Evolutionary conservation across 2,888 invertebrate species (phyloP).

Genomic region (Rhopalosiphum nymphaeae): DNA sequence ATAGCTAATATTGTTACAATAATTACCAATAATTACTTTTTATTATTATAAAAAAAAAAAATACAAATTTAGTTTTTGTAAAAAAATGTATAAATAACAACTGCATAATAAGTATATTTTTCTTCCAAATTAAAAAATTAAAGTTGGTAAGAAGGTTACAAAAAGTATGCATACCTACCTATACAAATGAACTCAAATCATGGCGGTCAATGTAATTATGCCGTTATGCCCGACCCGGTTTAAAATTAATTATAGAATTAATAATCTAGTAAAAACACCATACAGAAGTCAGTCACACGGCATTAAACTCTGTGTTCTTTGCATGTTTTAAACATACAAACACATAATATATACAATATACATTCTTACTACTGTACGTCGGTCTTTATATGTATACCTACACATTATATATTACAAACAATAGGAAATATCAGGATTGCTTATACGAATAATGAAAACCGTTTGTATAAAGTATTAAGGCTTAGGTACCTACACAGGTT

Average conservation of each 20-base stretch:
- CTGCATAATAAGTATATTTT: not conserved
- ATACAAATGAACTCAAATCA: not conserved
- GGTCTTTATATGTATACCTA: not conserved
- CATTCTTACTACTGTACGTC: slow-evolving; percentile 2
- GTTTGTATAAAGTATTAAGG: not conserved
- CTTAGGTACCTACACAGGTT: not conserved
- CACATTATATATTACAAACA: not conserved
- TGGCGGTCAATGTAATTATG: not conserved
- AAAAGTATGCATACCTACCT: not conserved
- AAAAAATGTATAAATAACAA: not conserved
- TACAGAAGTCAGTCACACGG: slow-evolving; percentile 55
- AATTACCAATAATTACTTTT: too few species aligned
- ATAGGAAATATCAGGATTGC: slow-evolving; percentile 7
- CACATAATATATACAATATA: not conserved
- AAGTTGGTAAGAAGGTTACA: not conserved
- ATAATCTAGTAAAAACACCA: slow-evolving; percentile 30
- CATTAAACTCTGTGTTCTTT: slow-evolving; percentile 32
- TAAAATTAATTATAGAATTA: slow-evolving; percentile 43
- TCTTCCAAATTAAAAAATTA: not conserved
- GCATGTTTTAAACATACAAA: slow-evolving; percentile 17
- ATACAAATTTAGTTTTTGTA: not conserved
- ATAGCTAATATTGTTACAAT: too few species aligned
- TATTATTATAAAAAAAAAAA: not conserved
- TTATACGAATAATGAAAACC: slow-evolving; percentile 6
- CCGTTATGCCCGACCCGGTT: slow-evolving; percentile 32